phyloP scores from a whole-genome alignment of 1,140 invertebrate species.

The Rhyzopertha dominica region DNA sequence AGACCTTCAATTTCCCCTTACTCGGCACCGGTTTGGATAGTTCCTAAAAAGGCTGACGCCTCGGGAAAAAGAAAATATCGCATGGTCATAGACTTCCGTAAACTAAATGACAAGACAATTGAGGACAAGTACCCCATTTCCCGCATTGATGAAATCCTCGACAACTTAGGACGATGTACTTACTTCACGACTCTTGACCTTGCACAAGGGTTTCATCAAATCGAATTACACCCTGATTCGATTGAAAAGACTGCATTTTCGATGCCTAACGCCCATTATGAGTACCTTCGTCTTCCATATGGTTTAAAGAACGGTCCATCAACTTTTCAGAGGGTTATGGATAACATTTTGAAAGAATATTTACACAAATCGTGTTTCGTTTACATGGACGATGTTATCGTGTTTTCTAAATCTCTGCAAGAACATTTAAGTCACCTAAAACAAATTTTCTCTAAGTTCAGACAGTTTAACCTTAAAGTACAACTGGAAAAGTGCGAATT shows the following conservation, averaged over 20 bases:
- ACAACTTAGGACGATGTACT: not conserved
- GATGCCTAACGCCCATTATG: slow-evolving; percentile 5
- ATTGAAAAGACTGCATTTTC: slow-evolving; percentile 4
- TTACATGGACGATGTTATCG: slow-evolving; percentile 2
- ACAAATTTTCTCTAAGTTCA: too few species aligned
- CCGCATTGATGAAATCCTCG: slow-evolving; percentile 4
- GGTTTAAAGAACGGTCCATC: slow-evolving; percentile 1
- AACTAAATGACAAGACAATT: slow-evolving; percentile 9
- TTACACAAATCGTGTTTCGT: not conserved
- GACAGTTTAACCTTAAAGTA: too few species aligned
- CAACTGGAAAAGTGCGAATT: too few species aligned
- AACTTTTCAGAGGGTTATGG: slow-evolving; percentile 6
- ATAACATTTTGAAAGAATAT: not conserved
- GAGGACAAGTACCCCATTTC: slow-evolving; percentile 2
- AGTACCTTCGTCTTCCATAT: slow-evolving; percentile 2
- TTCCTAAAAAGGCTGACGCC: too few species aligned
- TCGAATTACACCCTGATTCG: slow-evolving; percentile 1
- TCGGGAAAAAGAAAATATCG: too few species aligned
- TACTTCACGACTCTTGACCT: slow-evolving; percentile 2
- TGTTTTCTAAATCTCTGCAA: not conserved
- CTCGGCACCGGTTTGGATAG: too few species aligned
- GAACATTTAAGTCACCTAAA: not conserved
- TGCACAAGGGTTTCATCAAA: slow-evolving; percentile 3
- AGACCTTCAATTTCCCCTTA: too few species aligned
- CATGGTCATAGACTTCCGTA: too few species aligned